Base-by-base conservation (phyloP, 2,888 invertebrate species). In the Cheilosia scutellata region DNA sequence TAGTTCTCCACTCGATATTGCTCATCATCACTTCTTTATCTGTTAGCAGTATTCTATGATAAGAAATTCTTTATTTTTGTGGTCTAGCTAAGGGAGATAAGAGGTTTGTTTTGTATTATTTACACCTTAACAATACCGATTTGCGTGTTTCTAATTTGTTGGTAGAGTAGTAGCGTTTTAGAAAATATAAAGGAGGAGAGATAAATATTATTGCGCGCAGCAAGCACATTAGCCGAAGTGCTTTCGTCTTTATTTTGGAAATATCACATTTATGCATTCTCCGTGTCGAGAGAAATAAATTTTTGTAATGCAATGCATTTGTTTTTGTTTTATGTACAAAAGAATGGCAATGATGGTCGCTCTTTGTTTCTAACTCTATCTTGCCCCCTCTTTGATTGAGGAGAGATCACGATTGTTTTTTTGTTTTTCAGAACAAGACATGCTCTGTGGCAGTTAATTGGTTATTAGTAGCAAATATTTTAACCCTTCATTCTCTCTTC, bases 261-360 rank as follows among this genome's bases (percentile, higher is more conserved):
- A 86, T 86, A 86, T 86, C 86, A 86, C 86, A 86, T 82, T 76
- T 76, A 82, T 76, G 86, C 86, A 68, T 86, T 75, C 84, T 75
- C 80, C 68, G 37, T 63, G 51, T 47, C 44, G 62, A 79, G 76
- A 80, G 70, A 82, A 79, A 60, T 83, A 62, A 42, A 49, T 51
- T 51, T 70, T 71, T 75, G 84, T 76, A 80, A 76, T 86, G 80
- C 75, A 79, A 83, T 79, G 75, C 84, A 84, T 70, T 78, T 70
- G 53, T 66, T 74, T 20, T 44, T 63, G 49, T 62, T 62, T 78
- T 86, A 86, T 86, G 82, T 86, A 86, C 82, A 86, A 86, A 80
- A 86, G 71, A 82, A 82, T 86, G 86, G 86, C 86, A 86, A 86
- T 86, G 86, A 82, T 82, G 76, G 72, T 86, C 82, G 86, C 77